Evolutionary conservation across 2,113 vertebrate genomes (phyloP).

Genomic region (Strix aluco): DNA sequence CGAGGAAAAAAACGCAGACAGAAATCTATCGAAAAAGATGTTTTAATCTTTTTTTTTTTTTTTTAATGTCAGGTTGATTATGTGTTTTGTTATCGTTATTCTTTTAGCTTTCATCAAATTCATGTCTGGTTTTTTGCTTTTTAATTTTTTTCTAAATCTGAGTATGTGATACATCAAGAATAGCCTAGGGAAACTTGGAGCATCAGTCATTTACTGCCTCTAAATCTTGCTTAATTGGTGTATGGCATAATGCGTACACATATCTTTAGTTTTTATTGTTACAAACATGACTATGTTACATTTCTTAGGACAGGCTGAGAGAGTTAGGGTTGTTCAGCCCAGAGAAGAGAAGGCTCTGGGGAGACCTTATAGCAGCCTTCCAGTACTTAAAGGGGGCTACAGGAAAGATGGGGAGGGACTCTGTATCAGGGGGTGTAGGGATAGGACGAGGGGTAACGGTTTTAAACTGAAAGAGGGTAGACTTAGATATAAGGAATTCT

Average conservation of each 20-base stretch:
- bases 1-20: accelerated
- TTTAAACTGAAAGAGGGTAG: too few species aligned
- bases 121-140: accelerated
- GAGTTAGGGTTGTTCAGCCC: too few species aligned
- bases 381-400: too few species aligned
- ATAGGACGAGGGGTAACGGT: too few species aligned
- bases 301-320: too few species aligned
- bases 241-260: accelerated
- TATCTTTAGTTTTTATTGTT: not conserved
- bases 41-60: too few species aligned
- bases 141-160: not conserved
- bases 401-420: too few species aligned
- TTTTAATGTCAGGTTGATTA: accelerated
- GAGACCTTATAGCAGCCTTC: too few species aligned
- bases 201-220: not conserved
- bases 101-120: not conserved
- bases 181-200: not conserved
- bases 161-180: not conserved
- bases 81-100: accelerated
- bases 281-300: accelerated
- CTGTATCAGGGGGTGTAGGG: too few species aligned
- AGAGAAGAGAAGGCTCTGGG: too few species aligned
- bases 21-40: not conserved
- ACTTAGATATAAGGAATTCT: too few species aligned
- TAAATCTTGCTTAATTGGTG: too few species aligned